phyloP scores from a whole-genome alignment of 1,140 invertebrate species.

The Aphelenchoides fujianensis region DNA sequence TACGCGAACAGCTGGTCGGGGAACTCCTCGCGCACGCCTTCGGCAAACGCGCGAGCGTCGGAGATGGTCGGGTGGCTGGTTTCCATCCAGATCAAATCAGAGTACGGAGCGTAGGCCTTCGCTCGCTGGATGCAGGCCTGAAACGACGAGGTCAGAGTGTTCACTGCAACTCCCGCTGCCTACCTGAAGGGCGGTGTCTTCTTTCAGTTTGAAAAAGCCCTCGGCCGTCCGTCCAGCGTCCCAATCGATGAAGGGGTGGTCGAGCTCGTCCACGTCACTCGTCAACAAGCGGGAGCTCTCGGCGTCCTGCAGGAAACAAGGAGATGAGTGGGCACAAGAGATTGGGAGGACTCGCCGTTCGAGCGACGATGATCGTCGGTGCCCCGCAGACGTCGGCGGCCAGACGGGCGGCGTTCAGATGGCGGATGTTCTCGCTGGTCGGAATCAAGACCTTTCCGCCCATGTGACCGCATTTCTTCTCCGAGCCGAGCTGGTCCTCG shows the following conservation, averaged over 20 bases:
- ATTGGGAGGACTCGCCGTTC: too few relatives aligned
- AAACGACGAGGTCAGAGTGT: conserved; percentile 23
- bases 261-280: conserved; percentile 62
- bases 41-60: conserved; percentile 62
- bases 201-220: conserved; percentile 61
- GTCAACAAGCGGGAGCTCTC: conserved; percentile 59
- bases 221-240: conserved; percentile 60
- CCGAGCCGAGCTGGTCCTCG: conserved; percentile 63
- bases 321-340: too few relatives aligned
- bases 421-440: conserved; percentile 63
- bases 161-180: background rate
- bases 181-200: conserved; percentile 47
- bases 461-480: conserved; percentile 64
- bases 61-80: conserved; percentile 59
- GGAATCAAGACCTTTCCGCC: conserved; percentile 59
- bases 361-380: conserved; percentile 63
- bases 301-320: too few relatives aligned
- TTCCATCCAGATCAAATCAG: conserved; percentile 64
- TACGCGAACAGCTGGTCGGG: conserved; percentile 64
- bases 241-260: conserved; percentile 62
- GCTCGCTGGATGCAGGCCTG: conserved; percentile 62
- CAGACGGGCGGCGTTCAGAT: conserved; percentile 63
- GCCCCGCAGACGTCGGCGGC: conserved; percentile 63
- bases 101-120: conserved; percentile 63
- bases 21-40: conserved; percentile 62